Evolutionary conservation across 2,888 invertebrate species (phyloP), one percentile per base, ranked within the genome.

Genomic region (Mesochorus sp.): DNA sequence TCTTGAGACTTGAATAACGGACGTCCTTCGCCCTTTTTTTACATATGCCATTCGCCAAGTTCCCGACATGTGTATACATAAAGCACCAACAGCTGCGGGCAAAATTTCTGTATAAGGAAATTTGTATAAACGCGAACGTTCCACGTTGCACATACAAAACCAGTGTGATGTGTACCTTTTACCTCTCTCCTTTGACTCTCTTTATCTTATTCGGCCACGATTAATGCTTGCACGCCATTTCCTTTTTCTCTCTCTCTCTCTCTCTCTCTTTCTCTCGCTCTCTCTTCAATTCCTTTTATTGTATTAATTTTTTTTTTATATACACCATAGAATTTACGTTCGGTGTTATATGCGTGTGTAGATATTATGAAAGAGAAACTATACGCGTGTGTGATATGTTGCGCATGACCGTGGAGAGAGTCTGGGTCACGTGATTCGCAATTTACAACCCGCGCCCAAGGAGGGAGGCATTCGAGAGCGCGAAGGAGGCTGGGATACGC

Each of bases 61-160:
- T 2, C 12, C 12, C 19, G 6, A 28, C 31, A 34, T 31, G 5
- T 51, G 14, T 61, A 12, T 21, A 24, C 47, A 62, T 37, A 44
- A 49, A 24, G 51, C 73, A 73, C 57, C 62, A 73, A 64, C 77
- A 68, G 77, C 73, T 78, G 73, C 68, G 49, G 39, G 67, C 61
- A 57, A 31, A 31, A 28, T n/a, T n/a, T n/a, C 73, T 77, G 44
- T 73, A 73, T 62, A 77, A 73, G 68, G 68, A 70, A 73, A 78
- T 78, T 78, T 78, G 73, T 76, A 76, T 31, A 61, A 76, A 72
- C 71, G 51, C 67, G 62, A 21, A 68, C 57, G 68, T 77, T 53
- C n/a, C 39, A 42, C 72, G 73, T 64, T 57, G 68, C 47, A 64
- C 77, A 78, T 68, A 73, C 62, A 53, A 73, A 12, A 78, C 57